Percentiles rank a stretch among this genome's conserved stretches.
phyloP scores from a whole-genome alignment of 2,797 vertebrate species.

The Leptodactylus fallax region DNA sequence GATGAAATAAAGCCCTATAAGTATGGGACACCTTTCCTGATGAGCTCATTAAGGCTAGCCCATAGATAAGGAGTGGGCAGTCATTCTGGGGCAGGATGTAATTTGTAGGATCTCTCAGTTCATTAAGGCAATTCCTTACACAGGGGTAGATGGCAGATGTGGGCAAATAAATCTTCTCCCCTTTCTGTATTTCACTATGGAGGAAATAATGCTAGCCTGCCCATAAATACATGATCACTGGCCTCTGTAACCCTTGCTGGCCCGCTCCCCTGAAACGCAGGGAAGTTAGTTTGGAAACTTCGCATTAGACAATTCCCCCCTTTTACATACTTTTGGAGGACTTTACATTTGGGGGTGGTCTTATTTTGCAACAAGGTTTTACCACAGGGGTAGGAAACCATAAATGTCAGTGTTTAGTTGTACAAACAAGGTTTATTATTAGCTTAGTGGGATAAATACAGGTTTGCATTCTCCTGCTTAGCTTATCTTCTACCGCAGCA shows the following conservation, averaged over 20 bases:
- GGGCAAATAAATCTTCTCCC: conserved; percentile 49
- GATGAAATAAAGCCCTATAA: conserved; percentile 1
- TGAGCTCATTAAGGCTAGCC: conserved; percentile 38
- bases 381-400: conserved; percentile 54
- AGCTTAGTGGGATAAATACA: conserved; percentile 59
- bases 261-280: neutral
- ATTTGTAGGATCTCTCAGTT: conserved; percentile 56
- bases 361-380: conserved; percentile 41
- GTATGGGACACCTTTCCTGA: conserved; percentile 47
- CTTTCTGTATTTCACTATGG: conserved; percentile 35
- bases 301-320: neutral
- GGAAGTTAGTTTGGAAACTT: neutral
- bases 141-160: conserved; percentile 48
- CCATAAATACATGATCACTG: conserved; percentile 14
- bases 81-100: conserved; percentile 46
- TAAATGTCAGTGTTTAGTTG: conserved; percentile 61
- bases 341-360: conserved; percentile 49
- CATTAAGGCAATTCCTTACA: conserved; percentile 28
- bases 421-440: conserved; percentile 58
- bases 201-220: conserved; percentile 20
- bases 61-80: conserved; percentile 45
- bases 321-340: conserved; percentile 23
- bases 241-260: conserved; percentile 21
- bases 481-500: conserved; percentile 38
- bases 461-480: conserved; percentile 8